Conservation (phyloP, 2,113 vertebrate species). For the Sterrhoptilus dennistouni region DNA sequence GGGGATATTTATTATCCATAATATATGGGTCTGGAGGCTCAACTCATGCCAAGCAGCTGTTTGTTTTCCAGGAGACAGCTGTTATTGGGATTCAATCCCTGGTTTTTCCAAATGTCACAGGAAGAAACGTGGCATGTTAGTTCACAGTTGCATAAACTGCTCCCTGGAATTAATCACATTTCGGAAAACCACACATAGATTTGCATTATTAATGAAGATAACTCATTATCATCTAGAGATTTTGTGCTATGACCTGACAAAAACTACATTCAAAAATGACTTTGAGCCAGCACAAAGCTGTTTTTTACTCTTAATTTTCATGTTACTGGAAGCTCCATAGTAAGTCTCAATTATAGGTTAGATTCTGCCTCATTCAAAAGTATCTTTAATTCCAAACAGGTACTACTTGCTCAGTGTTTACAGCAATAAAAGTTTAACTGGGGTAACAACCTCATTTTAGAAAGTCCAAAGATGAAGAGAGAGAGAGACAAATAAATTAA, state of each 20-base stretch:
- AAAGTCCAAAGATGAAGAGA: background rate
- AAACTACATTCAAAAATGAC: background rate
- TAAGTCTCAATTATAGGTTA: background rate
- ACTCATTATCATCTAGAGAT: background rate
- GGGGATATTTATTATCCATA: background rate
- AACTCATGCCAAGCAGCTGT: background rate
- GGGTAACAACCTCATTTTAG: background rate
- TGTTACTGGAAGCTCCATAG: background rate
- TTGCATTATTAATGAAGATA: slow-evolving; percentile 35
- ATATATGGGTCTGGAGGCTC: background rate
- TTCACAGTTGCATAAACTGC: background rate
- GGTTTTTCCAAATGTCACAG: slow-evolving; percentile 51
- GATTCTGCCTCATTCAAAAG: background rate
- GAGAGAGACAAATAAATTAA: background rate
- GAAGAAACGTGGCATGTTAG: background rate
- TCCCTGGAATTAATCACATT: slow-evolving; percentile 21
- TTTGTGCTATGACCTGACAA: background rate
- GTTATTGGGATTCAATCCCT: slow-evolving; percentile 24
- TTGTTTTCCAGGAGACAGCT: slow-evolving; percentile 10
- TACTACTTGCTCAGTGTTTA: background rate
- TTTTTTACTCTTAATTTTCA: background rate
- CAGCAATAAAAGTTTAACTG: background rate
- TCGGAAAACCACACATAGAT: background rate
- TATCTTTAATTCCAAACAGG: background rate
- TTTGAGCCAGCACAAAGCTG: background rate